Evolutionary conservation across 2,113 vertebrate species (phyloP), one percentile per base, ranked within the genome.

Genomic region (Anguilla japonica): DNA sequence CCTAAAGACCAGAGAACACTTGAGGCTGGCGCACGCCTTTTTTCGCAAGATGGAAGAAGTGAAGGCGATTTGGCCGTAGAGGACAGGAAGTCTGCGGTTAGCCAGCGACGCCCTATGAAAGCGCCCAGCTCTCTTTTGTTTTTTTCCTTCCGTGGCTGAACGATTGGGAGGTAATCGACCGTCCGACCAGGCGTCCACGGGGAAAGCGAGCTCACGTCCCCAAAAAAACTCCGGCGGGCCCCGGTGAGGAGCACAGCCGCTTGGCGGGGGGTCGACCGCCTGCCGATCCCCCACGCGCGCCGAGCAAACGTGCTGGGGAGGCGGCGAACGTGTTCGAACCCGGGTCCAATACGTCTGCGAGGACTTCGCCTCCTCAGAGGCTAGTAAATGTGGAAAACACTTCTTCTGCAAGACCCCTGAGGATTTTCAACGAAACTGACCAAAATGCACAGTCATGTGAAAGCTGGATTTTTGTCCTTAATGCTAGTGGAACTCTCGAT

Each of bases 11-110:
- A 83, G 81, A 78, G 41, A 83, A 80, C 81, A 89, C 86, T 39
- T 87, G 85, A 89, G 87, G 86, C 91, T 91, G 91, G 89, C 86
- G 89, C 85, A 83, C 56, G 50, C 82, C 89, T 92, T 91, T 91
- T 14, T 14, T 14, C 13, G 11, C 43, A 4, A 46, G 43, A 46
- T 8, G 13, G 8, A 53, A 13, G 88, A 87, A 83, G 71, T 78
- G 85, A 90, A 88, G 89, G 88, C 88, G 89, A 90, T 87, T 86
- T 86, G 41, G 75, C 85, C 83, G 20, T 5, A 14, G 81, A 56
- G 43, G 78, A 34, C 20, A 13, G 63, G 15, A 26, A 41, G 40
- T 40, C 43, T 82, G 22, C 71, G 41, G 18, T 22, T 39, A 26
- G 41, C n/a, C 26, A 22, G 1, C 41, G 56, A 29, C 63, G 50